A percentile compares a stretch with the other conserved stretches of the same genome.
phyloP scores from a whole-genome alignment of 2,888 invertebrate species.

The Brachyptera putata region DNA sequence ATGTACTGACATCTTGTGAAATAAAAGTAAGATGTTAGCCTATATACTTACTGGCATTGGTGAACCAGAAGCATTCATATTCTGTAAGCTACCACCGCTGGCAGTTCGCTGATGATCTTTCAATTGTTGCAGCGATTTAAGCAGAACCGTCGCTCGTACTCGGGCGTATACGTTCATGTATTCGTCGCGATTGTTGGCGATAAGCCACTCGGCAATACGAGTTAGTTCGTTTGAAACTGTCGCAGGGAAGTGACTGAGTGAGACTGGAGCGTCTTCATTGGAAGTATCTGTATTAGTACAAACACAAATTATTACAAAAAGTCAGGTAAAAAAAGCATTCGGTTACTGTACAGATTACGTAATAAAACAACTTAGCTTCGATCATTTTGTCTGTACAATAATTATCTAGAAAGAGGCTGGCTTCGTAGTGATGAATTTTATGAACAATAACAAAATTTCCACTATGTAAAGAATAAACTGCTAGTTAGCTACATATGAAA shows the following conservation, averaged over 20 bases:
- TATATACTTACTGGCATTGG: slow-evolving; percentile 59
- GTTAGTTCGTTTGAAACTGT: slow-evolving; percentile 66
- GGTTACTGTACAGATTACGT: no score
- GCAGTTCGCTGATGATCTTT: slow-evolving; percentile 75
- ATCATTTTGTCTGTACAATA: no score
- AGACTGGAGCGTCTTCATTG: slow-evolving; percentile 53
- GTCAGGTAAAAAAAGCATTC: no score
- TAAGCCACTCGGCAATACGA: slow-evolving; percentile 81
- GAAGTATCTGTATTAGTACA: slow-evolving; percentile 36
- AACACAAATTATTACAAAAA: no score
- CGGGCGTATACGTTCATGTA: slow-evolving; percentile 71
- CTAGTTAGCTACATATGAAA: no score
- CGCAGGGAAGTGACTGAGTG: slow-evolving; percentile 64
- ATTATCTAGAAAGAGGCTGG: no score
- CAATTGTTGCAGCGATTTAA: slow-evolving; percentile 68
- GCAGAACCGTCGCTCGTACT: slow-evolving; percentile 70
- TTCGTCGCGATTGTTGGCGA: slow-evolving; percentile 67
- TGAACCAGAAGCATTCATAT: slow-evolving; percentile 45
- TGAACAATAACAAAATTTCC: no score
- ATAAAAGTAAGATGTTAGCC: no score
- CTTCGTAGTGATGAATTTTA: no score
- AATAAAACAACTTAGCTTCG: no score
- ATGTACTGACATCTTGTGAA: no score
- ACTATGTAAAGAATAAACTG: no score
- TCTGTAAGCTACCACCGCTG: slow-evolving; percentile 70